Percentiles rank a stretch among this genome's conserved stretches.
Conservation (phyloP, 2,888 invertebrate species). For the Eustalomyia histrio region DNA sequence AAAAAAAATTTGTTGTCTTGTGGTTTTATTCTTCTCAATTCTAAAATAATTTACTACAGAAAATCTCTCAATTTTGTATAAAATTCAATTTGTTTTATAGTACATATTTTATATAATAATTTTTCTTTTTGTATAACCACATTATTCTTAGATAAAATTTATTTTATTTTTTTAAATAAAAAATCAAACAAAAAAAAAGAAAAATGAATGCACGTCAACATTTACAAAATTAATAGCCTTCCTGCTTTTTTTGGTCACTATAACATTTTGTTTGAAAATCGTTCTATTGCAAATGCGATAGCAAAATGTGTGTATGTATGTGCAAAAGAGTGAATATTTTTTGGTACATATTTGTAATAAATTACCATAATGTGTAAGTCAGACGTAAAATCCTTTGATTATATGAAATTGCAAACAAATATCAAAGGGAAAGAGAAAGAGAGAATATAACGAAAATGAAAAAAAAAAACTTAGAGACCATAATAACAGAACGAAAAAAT, state of each 20-base stretch:
- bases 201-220: slow-evolving; percentile 30
- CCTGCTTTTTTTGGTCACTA: slow-evolving; percentile 13
- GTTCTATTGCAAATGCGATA: slow-evolving; percentile 17
- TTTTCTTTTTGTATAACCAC: neutral
- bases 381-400: slow-evolving; percentile 74
- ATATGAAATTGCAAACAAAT: slow-evolving; percentile 62
- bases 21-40: too few species aligned
- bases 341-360: slow-evolving; percentile 67
- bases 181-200: slow-evolving; percentile 13
- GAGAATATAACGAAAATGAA: neutral
- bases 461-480: slow-evolving; percentile 9
- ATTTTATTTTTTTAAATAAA: neutral
- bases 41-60: too few species aligned
- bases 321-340: neutral
- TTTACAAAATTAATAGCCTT: slow-evolving; percentile 26
- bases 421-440: slow-evolving; percentile 15
- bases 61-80: too few species aligned
- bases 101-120: neutral
- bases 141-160: neutral
- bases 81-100: too few species aligned
- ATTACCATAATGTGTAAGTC: slow-evolving; percentile 74
- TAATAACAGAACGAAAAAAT: too few species aligned
- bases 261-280: slow-evolving; percentile 20
- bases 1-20: too few species aligned
- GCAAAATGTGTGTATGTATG: slow-evolving; percentile 2